phyloP scores from a whole-genome alignment of 2,113 vertebrate genomes.

The Connochaetes taurinus region DNA sequence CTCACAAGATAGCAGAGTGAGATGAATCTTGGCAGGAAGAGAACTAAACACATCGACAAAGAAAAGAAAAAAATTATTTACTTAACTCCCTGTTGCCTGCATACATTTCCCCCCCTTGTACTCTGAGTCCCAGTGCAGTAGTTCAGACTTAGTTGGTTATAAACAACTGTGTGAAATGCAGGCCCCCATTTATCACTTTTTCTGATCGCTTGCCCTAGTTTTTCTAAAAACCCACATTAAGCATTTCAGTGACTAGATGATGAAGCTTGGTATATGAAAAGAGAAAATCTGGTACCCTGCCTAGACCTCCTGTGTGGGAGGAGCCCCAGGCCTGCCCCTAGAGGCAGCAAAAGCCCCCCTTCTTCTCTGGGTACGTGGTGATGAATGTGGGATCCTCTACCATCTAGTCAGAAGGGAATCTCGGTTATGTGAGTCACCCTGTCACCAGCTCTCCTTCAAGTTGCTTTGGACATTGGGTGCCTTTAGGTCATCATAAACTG shows the following conservation, averaged over 20 bases:
- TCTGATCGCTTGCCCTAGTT: conserved; percentile 31
- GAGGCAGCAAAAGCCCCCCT: background rate
- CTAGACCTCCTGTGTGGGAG: background rate
- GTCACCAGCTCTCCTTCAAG: background rate
- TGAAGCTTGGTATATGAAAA: background rate
- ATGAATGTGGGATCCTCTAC: background rate
- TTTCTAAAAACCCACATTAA: conserved; percentile 33
- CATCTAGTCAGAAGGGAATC: background rate
- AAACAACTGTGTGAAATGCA: conserved; percentile 39
- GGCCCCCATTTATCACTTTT: conserved; percentile 15
- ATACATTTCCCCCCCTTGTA: conserved; percentile 67
- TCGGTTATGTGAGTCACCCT: background rate
- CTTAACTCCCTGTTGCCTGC: conserved; percentile 89
- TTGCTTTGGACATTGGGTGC: background rate
- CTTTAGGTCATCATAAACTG: background rate
- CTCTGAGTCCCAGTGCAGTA: conserved; percentile 28
- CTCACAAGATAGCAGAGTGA: conserved; percentile 92
- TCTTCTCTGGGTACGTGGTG: background rate
- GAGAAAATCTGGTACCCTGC: background rate
- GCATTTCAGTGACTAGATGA: background rate
- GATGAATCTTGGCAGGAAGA: conserved; percentile 95
- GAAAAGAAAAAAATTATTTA: conserved; percentile 85
- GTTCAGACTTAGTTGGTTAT: conserved; percentile 58
- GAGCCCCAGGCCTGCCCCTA: background rate
- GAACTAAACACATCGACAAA: conserved; percentile 89